Evolutionary conservation across 1,140 invertebrate species (phyloP), one percentile per base, ranked within the genome.

Genomic region (Penaeus japonicus): DNA sequence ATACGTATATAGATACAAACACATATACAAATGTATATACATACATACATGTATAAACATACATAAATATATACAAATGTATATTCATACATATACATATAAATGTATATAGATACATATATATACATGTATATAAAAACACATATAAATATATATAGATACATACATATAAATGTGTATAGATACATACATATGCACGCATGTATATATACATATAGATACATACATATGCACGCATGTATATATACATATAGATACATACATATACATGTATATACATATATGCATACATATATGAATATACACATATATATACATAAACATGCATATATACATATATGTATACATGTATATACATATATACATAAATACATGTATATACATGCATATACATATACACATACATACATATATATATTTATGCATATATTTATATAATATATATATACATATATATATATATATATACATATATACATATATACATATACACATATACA

Each of bases 331-430:
- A 59, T 59, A 59, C n/a, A 59, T 59, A 59, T 59, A 59, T 59
- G 24, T 59, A 82, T 57, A 57, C 32, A 82, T 82, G 59, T 82
- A 82, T 82, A 82, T 82, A 82, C 59, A 82, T 82, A 82, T 82
- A 59, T 82, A 82, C 59, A 82, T 82, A 82, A 27, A 82, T 59
- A 82, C 32, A 82, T 59, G 59, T 59, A 82, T 59, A 82, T 59
- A 82, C 59, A 82, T 32, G n/a, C 57, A 59, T n/a, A 59, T n/a
- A 59, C 57, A 59, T n/a, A 59, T n/a, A 59, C 57, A 59, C 57
- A 59, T n/a, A 59, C 57, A 59, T n/a, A 59, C 57, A 59, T n/a
- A 59, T n/a, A 59, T n/a, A 59, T n/a, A 59, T n/a, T 17, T n/a
- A 59, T n/a, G n/a, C 57, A 59, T 27, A 65, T 27, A 65, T 27